Conservation (phyloP, 2,888 invertebrate species). For the Limnephilus rhombicus region DNA sequence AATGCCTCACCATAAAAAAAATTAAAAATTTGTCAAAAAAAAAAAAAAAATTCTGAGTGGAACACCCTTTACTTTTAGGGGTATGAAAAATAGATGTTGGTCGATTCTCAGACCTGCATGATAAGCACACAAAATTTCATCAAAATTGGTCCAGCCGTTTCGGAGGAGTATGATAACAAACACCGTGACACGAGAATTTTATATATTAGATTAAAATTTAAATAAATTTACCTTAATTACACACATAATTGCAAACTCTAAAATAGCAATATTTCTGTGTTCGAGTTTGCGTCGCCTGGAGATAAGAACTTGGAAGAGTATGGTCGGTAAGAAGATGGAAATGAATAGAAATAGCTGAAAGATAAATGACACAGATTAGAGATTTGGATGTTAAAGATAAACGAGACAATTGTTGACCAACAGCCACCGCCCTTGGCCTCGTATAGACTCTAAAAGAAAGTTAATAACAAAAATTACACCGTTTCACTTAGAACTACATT, state of each 20-base stretch:
- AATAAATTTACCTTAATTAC: neutral
- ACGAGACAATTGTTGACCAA: neutral
- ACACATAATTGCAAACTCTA: neutral
- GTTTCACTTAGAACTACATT: neutral
- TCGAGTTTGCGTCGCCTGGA: neutral
- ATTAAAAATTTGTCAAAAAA: no score
- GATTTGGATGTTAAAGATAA: neutral
- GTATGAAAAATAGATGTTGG: no score
- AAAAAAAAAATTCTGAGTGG: no score
- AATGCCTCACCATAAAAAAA: no score
- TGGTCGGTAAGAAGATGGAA: neutral
- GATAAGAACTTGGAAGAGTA: neutral
- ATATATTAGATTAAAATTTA: neutral
- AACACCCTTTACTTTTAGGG: no score
- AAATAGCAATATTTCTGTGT: neutral
- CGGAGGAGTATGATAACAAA: no score
- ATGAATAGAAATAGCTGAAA: neutral
- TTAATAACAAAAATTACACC: neutral
- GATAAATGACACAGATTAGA: neutral
- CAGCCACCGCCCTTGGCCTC: neutral
- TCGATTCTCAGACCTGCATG: no score
- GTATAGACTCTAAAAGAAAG: neutral
- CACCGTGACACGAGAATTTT: no score
- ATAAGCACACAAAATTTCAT: no score
- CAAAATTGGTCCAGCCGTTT: no score